Evolutionary conservation across 1,140 invertebrate species (phyloP), one percentile per base, ranked within the genome.

Genomic region (Drosophila saltans): DNA sequence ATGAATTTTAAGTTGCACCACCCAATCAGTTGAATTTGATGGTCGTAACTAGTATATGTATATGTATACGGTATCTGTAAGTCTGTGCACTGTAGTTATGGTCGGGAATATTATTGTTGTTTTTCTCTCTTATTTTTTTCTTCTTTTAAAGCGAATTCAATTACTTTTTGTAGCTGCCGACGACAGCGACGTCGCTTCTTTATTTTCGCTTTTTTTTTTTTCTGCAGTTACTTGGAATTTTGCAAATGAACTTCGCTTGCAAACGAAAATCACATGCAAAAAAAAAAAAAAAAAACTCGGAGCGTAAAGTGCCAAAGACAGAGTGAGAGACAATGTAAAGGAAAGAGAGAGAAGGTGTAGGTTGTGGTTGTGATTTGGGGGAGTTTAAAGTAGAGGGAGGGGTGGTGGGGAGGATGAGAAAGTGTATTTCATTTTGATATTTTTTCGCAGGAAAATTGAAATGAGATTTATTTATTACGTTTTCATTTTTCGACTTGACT

Each of bases 401-500:
- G 7, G 5, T 8, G 2, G 21, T 8, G 2, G 21, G 24, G 74
- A 55, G 67, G 76, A 69, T 88, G 83, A 80, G 84, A 88, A 89
- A 88, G 83, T 83, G 77, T 88, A 89, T 89, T 88, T 72, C 76
- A 80, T 89, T 86, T 88, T 89, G 84, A 88, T 88, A 78, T 89
- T 86, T 88, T 86, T 86, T 88, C 84, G 66, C 80, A 78, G 78
- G 84, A 88, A 88, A 88, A 88, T 83, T 88, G 70, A 88, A 89
- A 88, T 88, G 84, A 89, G 83, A 88, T 89, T 88, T 88, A 85
- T 85, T 85, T 85, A 89, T 89, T 88, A 89, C 84, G 83, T 79
- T 88, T 78, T 66, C 56, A 71, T 73, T 76, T 80, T 48, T 52
- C 45, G 65, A 72, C 39, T 52, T 26, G 39, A 33, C 59, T 61